Evolutionary conservation across 92 coral and sea anemone species (phyloP), one percentile per base, ranked within the genome.

Genomic region (Porites cylindrica): DNA sequence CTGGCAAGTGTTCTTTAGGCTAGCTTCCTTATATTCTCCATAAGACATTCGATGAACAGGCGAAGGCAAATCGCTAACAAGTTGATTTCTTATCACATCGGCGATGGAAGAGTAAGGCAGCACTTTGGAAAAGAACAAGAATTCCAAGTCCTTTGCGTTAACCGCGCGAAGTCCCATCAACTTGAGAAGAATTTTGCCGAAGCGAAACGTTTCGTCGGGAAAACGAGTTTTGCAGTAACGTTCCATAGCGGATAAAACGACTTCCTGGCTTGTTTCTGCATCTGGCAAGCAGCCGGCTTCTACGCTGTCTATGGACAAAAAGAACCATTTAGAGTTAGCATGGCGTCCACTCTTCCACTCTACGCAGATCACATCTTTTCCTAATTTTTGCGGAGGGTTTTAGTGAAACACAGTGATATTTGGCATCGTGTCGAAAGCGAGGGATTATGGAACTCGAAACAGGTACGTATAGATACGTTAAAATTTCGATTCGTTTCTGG

Each of bases 161-260:
- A 86, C 88, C 64, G 79, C 88, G 80, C 88, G 78, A 10, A 90
- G 90, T 65, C 86, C 84, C 93, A 90, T 90, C 65, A 91, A 67
- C 68, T 91, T 91, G 69, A 91, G 90, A 60, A 91, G 91, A 62
- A 91, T 89, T 77, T 86, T 91, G 16, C 93, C 93, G 58, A 85
- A 86, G 54, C 93, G 43, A 10, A 89, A 91, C 6, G 93, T 73
- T 82, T 91, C 91, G 53, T 86, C 85, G 19, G 93, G 93, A 63
- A 85, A 90, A 8, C 93, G 87, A 53, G 85, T 89, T 73, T 89
- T 78, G 64, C 90, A 90, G 68, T 85, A 90, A 10, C 93, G 86
- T 50, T 91, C 93, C 61, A 91, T 77, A 29, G 93, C 93, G 62
- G 85, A 80, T 23, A 90, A 81, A 1, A 90, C 85, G 62, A 86